Conservation (phyloP, 2,797 vertebrate species). For the Carduelis carduelis region DNA sequence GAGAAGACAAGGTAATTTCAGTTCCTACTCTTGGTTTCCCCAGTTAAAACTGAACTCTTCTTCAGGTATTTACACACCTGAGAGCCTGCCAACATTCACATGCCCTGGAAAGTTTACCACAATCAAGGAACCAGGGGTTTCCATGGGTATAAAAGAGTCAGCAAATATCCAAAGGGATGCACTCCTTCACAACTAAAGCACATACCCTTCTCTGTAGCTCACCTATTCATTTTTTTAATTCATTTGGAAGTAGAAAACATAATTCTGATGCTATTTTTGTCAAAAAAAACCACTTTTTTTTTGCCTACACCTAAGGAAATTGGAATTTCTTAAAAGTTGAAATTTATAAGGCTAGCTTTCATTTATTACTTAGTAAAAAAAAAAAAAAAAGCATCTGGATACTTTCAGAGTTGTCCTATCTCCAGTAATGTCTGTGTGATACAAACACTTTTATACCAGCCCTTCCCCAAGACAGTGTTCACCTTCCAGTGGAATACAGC, state of each 20-base stretch:
- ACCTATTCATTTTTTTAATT: not conserved
- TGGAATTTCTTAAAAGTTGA: not conserved
- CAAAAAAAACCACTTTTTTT: not conserved
- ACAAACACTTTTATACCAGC: not conserved
- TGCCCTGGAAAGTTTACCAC: not conserved
- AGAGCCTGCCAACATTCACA: not conserved
- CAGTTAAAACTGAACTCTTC: not conserved
- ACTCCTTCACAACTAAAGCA: not conserved
- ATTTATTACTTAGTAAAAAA: not conserved
- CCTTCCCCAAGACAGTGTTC: not conserved
- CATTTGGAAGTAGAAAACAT: not conserved
- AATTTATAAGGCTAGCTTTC: not conserved
- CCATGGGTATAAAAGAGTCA: not conserved
- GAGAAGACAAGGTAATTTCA: not conserved
- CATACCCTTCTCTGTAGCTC: fast-evolving
- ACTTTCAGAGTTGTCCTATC: not conserved
- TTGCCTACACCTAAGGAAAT: not conserved
- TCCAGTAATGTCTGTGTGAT: not conserved
- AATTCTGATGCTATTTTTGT: not conserved
- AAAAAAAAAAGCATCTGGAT: not conserved
- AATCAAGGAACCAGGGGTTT: not conserved
- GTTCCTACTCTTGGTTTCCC: not conserved
- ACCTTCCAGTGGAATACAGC: not conserved
- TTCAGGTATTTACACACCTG: not conserved
- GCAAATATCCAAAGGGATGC: not conserved